Base-by-base conservation (phyloP, 1,140 invertebrate species). In the Cardiocondyla obscurior region DNA sequence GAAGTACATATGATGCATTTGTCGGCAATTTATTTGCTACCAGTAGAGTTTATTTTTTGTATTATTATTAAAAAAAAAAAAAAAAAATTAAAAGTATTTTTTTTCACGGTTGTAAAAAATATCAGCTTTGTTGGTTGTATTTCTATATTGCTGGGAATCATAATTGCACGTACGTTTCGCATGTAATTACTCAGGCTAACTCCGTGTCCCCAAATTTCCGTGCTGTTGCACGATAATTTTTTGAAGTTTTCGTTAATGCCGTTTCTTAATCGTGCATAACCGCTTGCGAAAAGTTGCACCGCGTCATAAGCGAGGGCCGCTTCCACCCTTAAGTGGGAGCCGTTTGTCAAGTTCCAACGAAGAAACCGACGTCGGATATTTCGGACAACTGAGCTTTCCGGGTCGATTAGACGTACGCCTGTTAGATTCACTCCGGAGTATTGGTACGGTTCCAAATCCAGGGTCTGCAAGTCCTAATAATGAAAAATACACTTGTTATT, bases 271-370 rank as follows among this genome's bases (percentile, higher is more conserved):
- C 90, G 98, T 96, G 90, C 98, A 96, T 28, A 99, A 94, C 98
- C 98, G 93, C 97, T 97, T 16, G 97, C 97, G 90, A 99, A 99
- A 82, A 99, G 94, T 92, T 97, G 96, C n/a, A 99, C 98, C 2
- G 98, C 98, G 91, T 99, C 98, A 92, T 98, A 99, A 95, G 98
- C 97, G 33, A 99, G 94, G 0, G 98, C 98, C 6, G 97, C 98
- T 93, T 99, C 97, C 33, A 98, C 98, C 96, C 98, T 95, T 46
- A 95, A 91, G 82, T 90, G 69, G 5, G 82, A 93, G 62, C 89
- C 89, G 73, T 25, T 82, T 53, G 88, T 65, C 7, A 89, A 72
- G 36, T 25, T 91, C 81, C 84, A 89, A 69, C 92, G 88, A 79
- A 77, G 79, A 81, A 86, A 84, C 67, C 84, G 49, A 12, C 85